Evolutionary conservation across 2,113 vertebrate species (phyloP), one percentile per base, ranked within the genome.

Genomic region (Protobothrops mucrosquamatus): DNA sequence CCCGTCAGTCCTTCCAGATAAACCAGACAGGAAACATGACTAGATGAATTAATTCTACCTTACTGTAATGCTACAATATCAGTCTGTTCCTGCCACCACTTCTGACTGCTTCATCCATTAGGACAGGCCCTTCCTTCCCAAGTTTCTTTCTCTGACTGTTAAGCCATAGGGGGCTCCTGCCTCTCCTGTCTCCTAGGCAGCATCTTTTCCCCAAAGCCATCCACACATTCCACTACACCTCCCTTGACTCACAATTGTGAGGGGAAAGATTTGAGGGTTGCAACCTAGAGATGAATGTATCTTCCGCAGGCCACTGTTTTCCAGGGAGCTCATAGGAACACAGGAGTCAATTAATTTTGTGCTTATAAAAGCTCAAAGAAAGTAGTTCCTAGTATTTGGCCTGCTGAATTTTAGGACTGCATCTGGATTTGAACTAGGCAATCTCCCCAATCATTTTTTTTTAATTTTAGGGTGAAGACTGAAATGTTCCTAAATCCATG

Each of bases 251-350:
- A 64, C 29, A 23, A n/a, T 46, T 9, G 29, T n/a, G 29, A 69
- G 11, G 61, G 26, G 61, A 14, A 64, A 26, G 20, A 85, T 81
- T 59, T 54, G 87, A 12, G 24, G 5, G 26, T 0, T 0, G 0
- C 46, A 94, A 61, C 26, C 23, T 87, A 0, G 87, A 87, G 64
- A 94, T 23, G 5, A 57, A 5, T 34, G 23, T 48, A 43, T 7
- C 57, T 39, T 43, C 24, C 22, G 4, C 3, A 43, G 20, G 54
- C 9, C 10, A 10, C 23, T 7, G 29, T 92, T 24, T 29, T 54
- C 46, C 29, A 61, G 15, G 7, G 10, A n/a, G 18, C 12, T 46
- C 23, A 15, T 3, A 5, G n/a, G 20, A 14, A 3, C 12, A 51
- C 29, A 29, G n/a, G n/a, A 52, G 15, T 39, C 14, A 15, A 3